Evolutionary conservation across 2,797 vertebrate genomes (phyloP).

Genomic region (Myotis planiceps): DNA sequence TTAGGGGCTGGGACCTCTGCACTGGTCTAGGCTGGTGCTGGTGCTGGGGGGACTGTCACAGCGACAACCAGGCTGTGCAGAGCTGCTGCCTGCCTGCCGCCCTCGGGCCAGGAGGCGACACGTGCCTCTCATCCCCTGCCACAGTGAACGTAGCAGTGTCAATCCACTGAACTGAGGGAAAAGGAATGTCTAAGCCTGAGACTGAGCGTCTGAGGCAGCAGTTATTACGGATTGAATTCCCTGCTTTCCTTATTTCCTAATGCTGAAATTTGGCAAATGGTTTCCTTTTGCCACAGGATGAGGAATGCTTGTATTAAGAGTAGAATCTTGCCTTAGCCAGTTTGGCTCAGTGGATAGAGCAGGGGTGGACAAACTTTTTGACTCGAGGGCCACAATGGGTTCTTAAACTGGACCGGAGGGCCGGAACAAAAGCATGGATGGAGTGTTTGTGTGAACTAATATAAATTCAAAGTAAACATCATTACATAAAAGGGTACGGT

Average conservation of each 20-base stretch:
- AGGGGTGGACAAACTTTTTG: no score
- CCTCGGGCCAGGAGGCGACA: not conserved
- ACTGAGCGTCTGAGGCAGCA: not conserved
- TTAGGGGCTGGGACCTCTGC: not conserved
- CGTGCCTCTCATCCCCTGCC: not conserved
- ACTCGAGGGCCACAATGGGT: no score
- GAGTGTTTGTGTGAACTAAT: no score
- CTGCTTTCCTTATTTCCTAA: constrained; percentile 28
- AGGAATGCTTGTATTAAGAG: constrained; percentile 27
- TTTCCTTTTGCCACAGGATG: constrained; percentile 4
- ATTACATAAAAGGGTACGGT: no score
- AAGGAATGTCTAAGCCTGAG: not conserved
- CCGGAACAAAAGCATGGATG: no score
- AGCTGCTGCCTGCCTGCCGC: not conserved
- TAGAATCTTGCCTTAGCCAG: not conserved
- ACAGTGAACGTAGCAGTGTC: not conserved
- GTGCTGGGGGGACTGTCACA: not conserved
- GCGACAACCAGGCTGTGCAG: not conserved
- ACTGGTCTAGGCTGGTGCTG: not conserved
- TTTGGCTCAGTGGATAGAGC: no score
- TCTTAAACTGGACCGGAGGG: no score
- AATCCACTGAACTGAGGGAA: not conserved
- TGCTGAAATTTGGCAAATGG: not conserved
- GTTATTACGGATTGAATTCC: not conserved
- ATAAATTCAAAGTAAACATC: no score